Evolutionary conservation across 2,113 vertebrate genomes (phyloP), one percentile per base, ranked within the genome.

Genomic region (Sturnira hondurensis): DNA sequence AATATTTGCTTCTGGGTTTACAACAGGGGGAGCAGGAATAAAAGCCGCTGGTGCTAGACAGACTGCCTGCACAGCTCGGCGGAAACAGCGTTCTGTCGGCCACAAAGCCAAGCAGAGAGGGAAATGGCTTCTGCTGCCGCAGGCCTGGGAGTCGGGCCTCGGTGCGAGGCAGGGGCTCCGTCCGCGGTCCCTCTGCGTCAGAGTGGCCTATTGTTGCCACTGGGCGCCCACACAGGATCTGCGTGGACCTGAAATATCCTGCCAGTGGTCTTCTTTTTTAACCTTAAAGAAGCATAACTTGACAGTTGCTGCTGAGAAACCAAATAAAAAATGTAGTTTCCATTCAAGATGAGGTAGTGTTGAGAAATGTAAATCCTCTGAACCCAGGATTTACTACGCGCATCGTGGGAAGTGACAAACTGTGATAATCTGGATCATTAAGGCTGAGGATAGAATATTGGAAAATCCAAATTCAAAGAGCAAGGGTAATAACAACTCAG

Each of bases 1-100:
- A 97, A 96, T 96, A 95, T 97, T 97, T 97, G 96, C 92, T 96
- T 98, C 97, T 86, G 78, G 95, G 96, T 89, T 96, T 93, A 86
- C 70, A n/a, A 24, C 52, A 6, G 90, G 70, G 52, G 91, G 82
- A 61, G 74, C 54, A 31, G 73, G 91, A 93, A 67, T 78, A 43
- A 89, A 89, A 93, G 80, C 95, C 65, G 81, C 13, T 31, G 78
- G 94, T 36, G 86, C 77, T 76, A 12, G 20, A 71, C 54, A 84
- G 65, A 26, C 56, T 5, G 56, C 80, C 89, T 47, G 14, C 33
- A 54, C 4, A 54, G 80, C 80, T 43, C 33, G 9, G 76, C 1
- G 31, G 7, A 14, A 43, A 92, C 33, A 36, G 19, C 3, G 6
- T 86, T 61, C 43, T 1, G 82, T 22, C 5, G 68, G 85, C 81